These are phyloP conservation scores for Petrolisthes manimaculis DNA, from an alignment of 2,888 invertebrate genomes.

Conservation along the genomic window DNA sequence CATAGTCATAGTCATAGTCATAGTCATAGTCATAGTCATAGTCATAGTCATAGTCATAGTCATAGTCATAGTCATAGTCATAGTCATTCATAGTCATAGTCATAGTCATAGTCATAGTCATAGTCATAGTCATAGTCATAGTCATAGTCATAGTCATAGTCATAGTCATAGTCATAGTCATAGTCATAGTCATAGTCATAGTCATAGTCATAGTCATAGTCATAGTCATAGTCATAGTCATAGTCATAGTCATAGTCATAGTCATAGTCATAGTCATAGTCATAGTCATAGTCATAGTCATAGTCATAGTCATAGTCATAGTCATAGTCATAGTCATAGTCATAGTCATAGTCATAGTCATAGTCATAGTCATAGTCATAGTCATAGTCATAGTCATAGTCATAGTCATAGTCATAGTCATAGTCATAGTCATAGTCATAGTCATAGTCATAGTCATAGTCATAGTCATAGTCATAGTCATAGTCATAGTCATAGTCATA, in stretches of 20 bases:
- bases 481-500: too few species aligned
- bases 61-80: neutral
- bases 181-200: neutral
- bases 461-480: too few species aligned
- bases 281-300: neutral
- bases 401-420: too few species aligned
- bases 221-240: neutral
- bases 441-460: too few species aligned
- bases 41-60: neutral
- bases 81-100: neutral
- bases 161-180: neutral
- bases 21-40: neutral
- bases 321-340: neutral
- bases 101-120: neutral
- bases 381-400: too few species aligned
- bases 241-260: neutral
- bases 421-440: too few species aligned
- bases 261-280: neutral
- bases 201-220: neutral
- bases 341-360: too few species aligned
- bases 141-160: neutral
- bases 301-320: neutral
- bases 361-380: too few species aligned
- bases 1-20: neutral
- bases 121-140: neutral